phyloP scores from a whole-genome alignment of 1,140 invertebrate species.

The Mercenaria mercenaria region DNA sequence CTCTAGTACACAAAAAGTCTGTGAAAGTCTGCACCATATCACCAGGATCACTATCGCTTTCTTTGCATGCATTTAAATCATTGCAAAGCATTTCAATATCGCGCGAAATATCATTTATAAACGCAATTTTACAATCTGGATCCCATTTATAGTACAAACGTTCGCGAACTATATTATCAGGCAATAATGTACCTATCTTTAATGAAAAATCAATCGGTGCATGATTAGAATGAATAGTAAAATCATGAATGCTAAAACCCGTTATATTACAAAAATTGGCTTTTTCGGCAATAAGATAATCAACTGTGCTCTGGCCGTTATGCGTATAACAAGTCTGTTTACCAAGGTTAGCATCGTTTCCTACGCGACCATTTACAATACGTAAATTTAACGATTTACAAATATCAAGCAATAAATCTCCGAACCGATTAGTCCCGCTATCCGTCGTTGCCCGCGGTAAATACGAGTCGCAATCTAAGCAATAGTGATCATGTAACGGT shows the following conservation, averaged over 20 bases:
- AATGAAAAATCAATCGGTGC: not conserved
- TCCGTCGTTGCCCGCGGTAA: too few relatives aligned
- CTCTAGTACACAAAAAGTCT: not conserved
- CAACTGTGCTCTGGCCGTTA: not conserved
- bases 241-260: not conserved
- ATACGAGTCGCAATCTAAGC: too few relatives aligned
- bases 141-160: not conserved
- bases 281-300: not conserved
- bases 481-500: too few relatives aligned
- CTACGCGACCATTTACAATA: too few relatives aligned
- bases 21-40: not conserved
- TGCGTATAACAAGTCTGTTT: not conserved
- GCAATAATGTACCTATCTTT: not conserved
- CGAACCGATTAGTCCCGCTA: not conserved
- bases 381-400: conserved; percentile 14
- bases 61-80: not conserved
- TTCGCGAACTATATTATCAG: not conserved
- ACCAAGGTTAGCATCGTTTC: not conserved
- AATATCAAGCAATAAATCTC: not conserved
- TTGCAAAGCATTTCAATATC: not conserved
- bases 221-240: not conserved
- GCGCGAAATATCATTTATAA: not conserved
- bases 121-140: not conserved
- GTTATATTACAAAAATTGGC: not conserved
- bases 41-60: not conserved